Conservation (phyloP, 2,113 vertebrate species). For the Catharus minimus region DNA sequence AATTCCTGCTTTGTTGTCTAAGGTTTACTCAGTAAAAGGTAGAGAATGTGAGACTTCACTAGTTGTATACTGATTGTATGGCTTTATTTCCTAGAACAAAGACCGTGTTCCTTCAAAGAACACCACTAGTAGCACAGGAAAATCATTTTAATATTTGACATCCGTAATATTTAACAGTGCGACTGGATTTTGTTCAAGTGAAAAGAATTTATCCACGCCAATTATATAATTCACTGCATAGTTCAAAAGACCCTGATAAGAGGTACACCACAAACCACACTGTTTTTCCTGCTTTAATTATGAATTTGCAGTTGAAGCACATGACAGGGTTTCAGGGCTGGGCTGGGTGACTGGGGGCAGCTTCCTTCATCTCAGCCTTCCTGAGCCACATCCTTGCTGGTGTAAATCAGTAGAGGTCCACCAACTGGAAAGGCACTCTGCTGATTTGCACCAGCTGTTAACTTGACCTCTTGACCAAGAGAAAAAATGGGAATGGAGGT, state of each 20-base stretch:
- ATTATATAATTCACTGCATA: constrained; percentile 61
- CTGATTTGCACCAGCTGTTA: not conserved
- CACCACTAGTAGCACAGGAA: constrained; percentile 25
- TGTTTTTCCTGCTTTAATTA: constrained; percentile 58
- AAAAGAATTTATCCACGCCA: constrained; percentile 70
- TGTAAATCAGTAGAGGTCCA: not conserved
- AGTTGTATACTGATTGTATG: constrained; percentile 6
- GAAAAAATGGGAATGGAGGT: not conserved
- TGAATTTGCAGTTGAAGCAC: constrained; percentile 17
- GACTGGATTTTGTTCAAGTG: constrained; percentile 53
- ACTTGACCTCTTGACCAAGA: not conserved
- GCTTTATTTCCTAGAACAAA: constrained; percentile 74
- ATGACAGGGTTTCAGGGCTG: constrained; percentile 35
- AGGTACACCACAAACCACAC: constrained; percentile 43
- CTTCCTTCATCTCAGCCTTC: constrained; percentile 32
- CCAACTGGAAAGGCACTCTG: not conserved
- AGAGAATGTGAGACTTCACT: constrained; percentile 39
- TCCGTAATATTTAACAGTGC: constrained; percentile 9
- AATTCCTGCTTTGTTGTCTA: constrained; percentile 22
- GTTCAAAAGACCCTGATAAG: constrained; percentile 66
- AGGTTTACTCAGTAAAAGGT: constrained; percentile 46
- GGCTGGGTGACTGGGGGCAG: constrained; percentile 1
- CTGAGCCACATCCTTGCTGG: constrained; percentile 16
- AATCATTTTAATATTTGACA: constrained; percentile 64
- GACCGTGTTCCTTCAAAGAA: constrained; percentile 59